These are phyloP conservation scores for Vicugna pacos DNA, from an alignment of 2,113 vertebrate species.

Conservation along the genomic window DNA sequence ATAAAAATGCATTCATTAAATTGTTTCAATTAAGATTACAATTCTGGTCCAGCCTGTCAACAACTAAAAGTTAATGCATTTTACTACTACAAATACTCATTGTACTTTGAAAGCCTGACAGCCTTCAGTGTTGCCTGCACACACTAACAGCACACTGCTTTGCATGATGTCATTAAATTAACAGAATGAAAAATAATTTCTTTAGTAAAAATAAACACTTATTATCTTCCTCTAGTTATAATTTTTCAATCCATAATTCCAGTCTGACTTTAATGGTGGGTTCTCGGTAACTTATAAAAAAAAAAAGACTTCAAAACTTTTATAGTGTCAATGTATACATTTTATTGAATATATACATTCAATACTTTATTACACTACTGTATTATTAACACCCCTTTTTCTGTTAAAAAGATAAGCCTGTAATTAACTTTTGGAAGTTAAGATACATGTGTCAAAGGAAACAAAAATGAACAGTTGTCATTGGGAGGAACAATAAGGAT, in stretches of 20 bases:
- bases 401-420: neutral
- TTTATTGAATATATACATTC: neutral
- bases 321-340: neutral
- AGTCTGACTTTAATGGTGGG: neutral
- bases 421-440: neutral
- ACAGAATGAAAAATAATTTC: neutral
- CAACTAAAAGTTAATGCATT: neutral
- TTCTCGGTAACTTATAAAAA: neutral
- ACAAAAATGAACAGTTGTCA: neutral
- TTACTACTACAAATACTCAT: neutral
- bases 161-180: neutral
- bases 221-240: neutral
- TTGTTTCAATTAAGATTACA: neutral
- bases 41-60: neutral
- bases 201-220: neutral
- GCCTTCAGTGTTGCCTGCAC: neutral
- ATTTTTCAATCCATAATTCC: neutral
- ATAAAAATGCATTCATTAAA: neutral
- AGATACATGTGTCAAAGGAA: neutral
- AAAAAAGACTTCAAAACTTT: neutral
- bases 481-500: neutral
- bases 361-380: neutral
- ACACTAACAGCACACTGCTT: neutral
- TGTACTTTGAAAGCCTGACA: neutral
- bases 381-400: neutral